Conservation (phyloP, 2,888 invertebrate species). For the Rhogogaster chlorosoma region DNA sequence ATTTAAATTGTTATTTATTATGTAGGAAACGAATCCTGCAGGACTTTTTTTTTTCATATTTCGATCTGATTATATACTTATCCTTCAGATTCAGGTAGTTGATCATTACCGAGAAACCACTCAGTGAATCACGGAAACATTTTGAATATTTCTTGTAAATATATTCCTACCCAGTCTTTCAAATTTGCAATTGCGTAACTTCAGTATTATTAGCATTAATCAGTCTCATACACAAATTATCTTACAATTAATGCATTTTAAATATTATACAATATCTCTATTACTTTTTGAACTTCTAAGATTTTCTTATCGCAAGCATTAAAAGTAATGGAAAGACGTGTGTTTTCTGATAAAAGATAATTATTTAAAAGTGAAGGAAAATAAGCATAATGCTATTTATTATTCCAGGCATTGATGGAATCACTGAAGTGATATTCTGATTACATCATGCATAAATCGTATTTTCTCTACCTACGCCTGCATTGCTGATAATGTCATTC, state of each 20-base stretch:
- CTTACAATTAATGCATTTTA: conserved; percentile 10
- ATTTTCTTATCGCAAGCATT: conserved; percentile 12
- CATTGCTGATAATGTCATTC: background rate
- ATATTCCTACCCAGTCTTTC: conserved; percentile 73
- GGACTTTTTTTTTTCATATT: background rate
- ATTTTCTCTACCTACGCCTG: background rate
- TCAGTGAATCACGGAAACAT: background rate
- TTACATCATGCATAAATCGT: conserved; percentile 2
- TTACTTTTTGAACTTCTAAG: conserved; percentile 6
- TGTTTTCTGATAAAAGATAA: conserved; percentile 4
- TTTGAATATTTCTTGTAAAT: conserved; percentile 64
- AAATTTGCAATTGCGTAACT: conserved; percentile 55
- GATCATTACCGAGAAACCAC: background rate
- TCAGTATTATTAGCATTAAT: conserved; percentile 38
- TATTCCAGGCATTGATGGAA: background rate
- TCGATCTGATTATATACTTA: background rate
- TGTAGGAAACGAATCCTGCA: background rate
- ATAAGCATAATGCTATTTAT: background rate
- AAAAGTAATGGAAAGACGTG: conserved; percentile 8
- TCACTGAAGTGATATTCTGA: background rate
- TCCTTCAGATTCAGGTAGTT: background rate
- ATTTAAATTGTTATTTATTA: background rate
- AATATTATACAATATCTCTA: background rate
- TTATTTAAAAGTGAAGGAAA: background rate
- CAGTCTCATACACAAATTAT: background rate